Conservation (phyloP, 2,113 vertebrate species). For the Nettapus auritus region DNA sequence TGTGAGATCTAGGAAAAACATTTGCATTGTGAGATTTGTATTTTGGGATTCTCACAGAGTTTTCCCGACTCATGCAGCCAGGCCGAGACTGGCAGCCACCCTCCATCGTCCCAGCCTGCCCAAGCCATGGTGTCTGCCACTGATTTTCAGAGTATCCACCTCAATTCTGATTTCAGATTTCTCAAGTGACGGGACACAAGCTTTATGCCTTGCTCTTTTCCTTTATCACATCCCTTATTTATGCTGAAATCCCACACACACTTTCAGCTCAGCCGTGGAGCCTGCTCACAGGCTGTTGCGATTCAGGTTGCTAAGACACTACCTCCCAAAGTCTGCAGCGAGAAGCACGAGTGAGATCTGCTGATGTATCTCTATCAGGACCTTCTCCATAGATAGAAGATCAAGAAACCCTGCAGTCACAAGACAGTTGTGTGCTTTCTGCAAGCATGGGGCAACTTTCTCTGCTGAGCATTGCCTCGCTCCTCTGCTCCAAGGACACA, state of each 20-base stretch:
- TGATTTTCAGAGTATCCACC: not conserved
- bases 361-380: not conserved
- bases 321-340: not conserved
- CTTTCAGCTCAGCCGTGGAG: not conserved
- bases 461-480: not conserved
- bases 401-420: not conserved
- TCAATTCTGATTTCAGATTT: not conserved
- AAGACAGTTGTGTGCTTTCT: not conserved
- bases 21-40: not conserved
- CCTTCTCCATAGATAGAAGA: not conserved
- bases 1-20: not conserved
- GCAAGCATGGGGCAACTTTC: not conserved
- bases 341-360: not conserved
- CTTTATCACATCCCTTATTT: not conserved
- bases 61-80: not conserved
- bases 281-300: not conserved
- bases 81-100: not conserved
- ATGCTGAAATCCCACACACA: not conserved
- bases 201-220: not conserved
- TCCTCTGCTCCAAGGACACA: not conserved
- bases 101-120: not conserved
- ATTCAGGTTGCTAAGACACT: not conserved
- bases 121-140: not conserved
- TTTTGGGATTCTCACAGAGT: not conserved
- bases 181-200: not conserved